Conservation (phyloP, 2,888 invertebrate species). For the Cheiracanthium punctorium region DNA sequence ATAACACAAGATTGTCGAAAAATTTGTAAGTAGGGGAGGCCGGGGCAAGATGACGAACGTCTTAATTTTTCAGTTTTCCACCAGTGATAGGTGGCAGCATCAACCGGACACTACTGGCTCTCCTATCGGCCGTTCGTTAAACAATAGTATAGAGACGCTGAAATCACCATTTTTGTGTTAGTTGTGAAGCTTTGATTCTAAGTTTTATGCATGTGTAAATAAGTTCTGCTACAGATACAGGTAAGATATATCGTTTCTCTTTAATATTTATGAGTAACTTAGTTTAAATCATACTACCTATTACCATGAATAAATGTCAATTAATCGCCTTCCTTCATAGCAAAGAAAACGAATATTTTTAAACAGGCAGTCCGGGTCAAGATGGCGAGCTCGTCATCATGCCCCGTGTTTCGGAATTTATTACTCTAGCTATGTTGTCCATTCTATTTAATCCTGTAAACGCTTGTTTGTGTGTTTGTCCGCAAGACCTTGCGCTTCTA, state of each 20-base stretch:
- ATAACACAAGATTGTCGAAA: no score
- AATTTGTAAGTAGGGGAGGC: not conserved
- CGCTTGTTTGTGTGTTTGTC: not conserved
- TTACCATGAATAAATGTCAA: no score
- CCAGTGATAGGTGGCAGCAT: not conserved
- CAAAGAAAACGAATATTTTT: not conserved
- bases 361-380: not conserved
- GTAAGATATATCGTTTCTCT: constrained; percentile 10
- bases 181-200: not conserved
- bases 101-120: not conserved
- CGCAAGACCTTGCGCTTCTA: no score
- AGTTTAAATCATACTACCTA: not conserved
- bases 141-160: no score
- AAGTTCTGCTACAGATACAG: constrained; percentile 6
- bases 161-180: no score
- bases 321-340: not conserved
- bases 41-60: constrained; percentile 8
- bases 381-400: not conserved
- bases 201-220: constrained; percentile 5
- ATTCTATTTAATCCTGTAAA: not conserved
- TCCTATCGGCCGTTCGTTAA: no score
- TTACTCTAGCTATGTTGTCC: not conserved
- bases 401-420: constrained; percentile 4
- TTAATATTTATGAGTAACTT: constrained; percentile 4
- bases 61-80: not conserved